Base-by-base conservation (phyloP, 1,140 invertebrate genomes). In the Drosophila quadrilineata region DNA sequence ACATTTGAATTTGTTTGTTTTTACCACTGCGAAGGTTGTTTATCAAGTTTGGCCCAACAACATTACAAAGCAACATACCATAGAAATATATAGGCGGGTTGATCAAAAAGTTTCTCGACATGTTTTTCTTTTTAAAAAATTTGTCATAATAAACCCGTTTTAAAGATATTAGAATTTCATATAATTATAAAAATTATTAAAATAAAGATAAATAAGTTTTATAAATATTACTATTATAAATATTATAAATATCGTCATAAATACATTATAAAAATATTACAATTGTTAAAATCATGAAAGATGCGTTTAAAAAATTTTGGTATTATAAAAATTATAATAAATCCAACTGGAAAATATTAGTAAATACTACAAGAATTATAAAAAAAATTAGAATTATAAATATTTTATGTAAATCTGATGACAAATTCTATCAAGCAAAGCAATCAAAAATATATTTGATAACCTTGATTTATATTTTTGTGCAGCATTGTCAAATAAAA, bases 401-500 rank as follows among this genome's bases (percentile, higher is more conserved):
- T 21, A 9, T 29, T 14, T 33, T 40, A 2, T 46, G 12, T 9
- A 43, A 40, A 58, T 24, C 43, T 49, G 19, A 58, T 38, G 58
- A 62, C 49, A 71, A 56, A 68, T 68, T 49, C 54, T 48, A 69
- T 58, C 33, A 50, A 67, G 46, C 48, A 35, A 50, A 67, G 46
- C 48, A 35, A 50, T 49, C 49, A 73, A 70, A 72, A 56, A 65
- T 46, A 52, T 43, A 60, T 48, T 38, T 40, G 29, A 33, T 21
- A 63, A 79, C 79, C 79, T 85, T 85, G 74, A 63, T 68, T 68
- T 64, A 58, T 75, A 72, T 85, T 79, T 85, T 12, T 48, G 40
- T 62, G 54, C 57, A 40, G 43, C 74, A 84, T 57, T 74, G 66
- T 46, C 73, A 65, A 77, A 79, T 45, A 69, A 66, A 71, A 58